Evolutionary conservation across 2,113 vertebrate species (phyloP).

Genomic region (Piaya cayana): DNA sequence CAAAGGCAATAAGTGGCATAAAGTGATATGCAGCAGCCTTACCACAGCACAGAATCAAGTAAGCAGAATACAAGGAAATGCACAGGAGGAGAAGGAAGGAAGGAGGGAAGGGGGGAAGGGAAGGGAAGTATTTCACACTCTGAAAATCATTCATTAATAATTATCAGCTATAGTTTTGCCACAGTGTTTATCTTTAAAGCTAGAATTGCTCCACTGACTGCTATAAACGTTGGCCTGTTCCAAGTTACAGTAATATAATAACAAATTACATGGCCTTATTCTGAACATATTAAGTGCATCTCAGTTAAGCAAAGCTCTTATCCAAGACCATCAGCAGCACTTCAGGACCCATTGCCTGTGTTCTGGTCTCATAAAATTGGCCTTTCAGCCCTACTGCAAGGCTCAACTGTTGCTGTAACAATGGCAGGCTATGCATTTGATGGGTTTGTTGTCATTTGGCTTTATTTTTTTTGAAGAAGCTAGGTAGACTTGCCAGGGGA

Average conservation of each 20-base stretch:
- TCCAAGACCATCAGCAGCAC: background rate
- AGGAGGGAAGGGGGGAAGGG: too few species aligned
- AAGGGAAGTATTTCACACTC: background rate
- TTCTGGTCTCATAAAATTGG: background rate
- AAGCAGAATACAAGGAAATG: background rate
- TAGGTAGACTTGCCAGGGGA: background rate
- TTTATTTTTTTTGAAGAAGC: background rate
- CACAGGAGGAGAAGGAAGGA: fast-evolving
- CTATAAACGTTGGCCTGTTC: background rate
- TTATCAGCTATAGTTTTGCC: background rate
- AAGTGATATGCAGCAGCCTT: background rate
- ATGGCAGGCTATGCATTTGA: background rate
- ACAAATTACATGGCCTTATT: background rate
- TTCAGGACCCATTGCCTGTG: background rate
- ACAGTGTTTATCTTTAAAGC: background rate
- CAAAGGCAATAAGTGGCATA: background rate
- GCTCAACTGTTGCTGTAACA: background rate
- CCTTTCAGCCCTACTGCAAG: background rate
- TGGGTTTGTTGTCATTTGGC: background rate
- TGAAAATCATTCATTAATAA: background rate
- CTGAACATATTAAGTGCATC: background rate
- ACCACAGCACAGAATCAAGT: background rate
- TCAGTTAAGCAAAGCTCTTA: background rate
- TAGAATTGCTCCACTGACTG: background rate
- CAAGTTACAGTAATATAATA: background rate